These are phyloP conservation scores for Drosophila navojoa DNA, from an alignment of 1,140 invertebrate genomes.

Conservation along the genomic window DNA sequence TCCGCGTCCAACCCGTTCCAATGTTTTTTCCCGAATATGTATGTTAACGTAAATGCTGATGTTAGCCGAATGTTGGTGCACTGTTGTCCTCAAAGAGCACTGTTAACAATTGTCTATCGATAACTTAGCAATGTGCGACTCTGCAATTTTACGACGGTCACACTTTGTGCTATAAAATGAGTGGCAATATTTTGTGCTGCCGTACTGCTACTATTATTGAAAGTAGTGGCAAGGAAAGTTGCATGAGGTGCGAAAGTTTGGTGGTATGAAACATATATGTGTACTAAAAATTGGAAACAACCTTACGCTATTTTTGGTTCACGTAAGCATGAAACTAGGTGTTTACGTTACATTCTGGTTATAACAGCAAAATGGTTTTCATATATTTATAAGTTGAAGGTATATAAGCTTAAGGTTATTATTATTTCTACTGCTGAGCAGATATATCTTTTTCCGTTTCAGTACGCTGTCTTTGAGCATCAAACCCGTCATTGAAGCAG, in stretches of 20 bases:
- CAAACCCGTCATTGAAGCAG: background rate
- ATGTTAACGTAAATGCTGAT: constrained; percentile 22
- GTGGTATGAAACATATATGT: constrained; percentile 2
- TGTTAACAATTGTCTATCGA: constrained; percentile 9
- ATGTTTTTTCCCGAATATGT: constrained; percentile 25
- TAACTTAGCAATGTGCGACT: background rate
- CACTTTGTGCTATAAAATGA: background rate
- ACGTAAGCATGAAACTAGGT: background rate
- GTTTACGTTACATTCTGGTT: background rate
- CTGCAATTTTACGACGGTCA: background rate
- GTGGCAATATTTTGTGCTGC: background rate
- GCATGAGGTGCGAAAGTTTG: background rate
- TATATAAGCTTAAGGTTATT: too few species aligned
- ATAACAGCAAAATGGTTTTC: background rate
- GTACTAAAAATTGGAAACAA: constrained; percentile 25
- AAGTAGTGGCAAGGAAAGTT: background rate
- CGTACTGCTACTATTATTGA: background rate
- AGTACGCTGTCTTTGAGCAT: background rate
- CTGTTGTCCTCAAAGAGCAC: constrained; percentile 4
- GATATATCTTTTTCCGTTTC: background rate
- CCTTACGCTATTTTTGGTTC: too few species aligned
- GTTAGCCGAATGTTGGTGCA: background rate
- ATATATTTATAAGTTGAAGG: too few species aligned
- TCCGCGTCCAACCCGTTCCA: constrained; percentile 29
- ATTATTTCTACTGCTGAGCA: too few species aligned